Evolutionary conservation across 1,140 invertebrate species (phyloP), one percentile per base, ranked within the genome.

Genomic region (Heliconius melpomene): DNA sequence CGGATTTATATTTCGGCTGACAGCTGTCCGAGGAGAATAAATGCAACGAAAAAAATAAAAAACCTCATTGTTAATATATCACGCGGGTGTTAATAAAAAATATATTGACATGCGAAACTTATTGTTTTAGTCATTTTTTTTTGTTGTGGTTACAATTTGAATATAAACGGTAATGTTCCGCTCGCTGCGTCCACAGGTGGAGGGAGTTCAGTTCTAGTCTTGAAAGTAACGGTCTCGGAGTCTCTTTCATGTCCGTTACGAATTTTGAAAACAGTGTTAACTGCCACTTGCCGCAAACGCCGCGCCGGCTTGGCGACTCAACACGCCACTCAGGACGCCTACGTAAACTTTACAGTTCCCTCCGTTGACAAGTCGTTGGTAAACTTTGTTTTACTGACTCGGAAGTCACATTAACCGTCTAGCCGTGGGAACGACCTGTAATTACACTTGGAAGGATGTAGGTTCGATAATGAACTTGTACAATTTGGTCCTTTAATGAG

Each of bases 111-210:
- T 76, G 75, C 72, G n/a, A 80, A 80, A 75, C 72, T 80, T 77
- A 78, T 84, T 82, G 82, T 87, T 83, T 84, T 83, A 81, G 72
- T 72, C 1, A 29, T 77, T 80, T 84, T 85, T 86, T 82, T 46
- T 40, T 40, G 11, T 40, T 46, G 13, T 82, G 60, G 75, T 83
- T 52, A n/a, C 82, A 86, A 90, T 90, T 90, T 88, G 72, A 90
- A 91, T 89, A 89, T 86, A 91, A 93, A 93, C 90, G 85, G 89
- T 93, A 91, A 85, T 89, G 89, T 91, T 91, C 87, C 89, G 88
- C 84, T 82, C 82, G 79, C 83, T 90, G 88, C 85, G 72, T 85
- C 72, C 74, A 83, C 80, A 79, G 74, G 72, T 73, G 75, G 78
- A 75, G 75, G 36, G 78, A 77, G 82, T 77, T 60, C 66, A 75